Percentiles rank a stretch among this genome's conserved stretches.
These are phyloP conservation scores for Triplophysa tibetana DNA, from an alignment of 2,113 vertebrate genomes.

Conservation along the genomic window DNA sequence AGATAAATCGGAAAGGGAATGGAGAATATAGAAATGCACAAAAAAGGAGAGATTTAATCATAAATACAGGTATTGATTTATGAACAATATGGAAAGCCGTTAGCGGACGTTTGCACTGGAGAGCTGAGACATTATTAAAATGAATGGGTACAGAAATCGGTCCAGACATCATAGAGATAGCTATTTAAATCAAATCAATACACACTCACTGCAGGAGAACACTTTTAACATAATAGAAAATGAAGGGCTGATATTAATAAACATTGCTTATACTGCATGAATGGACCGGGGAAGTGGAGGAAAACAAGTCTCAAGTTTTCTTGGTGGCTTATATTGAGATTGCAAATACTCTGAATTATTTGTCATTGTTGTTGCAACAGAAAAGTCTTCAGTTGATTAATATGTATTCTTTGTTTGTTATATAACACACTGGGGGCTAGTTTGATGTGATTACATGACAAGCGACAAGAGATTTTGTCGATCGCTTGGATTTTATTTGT, in stretches of 20 bases:
- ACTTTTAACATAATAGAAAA: slow-evolving; percentile 30
- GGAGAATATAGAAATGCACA: neutral
- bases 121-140: slow-evolving; percentile 39
- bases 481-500: neutral
- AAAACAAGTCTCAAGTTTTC: neutral
- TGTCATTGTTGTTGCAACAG: neutral
- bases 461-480: neutral
- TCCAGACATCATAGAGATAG: slow-evolving; percentile 49
- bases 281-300: neutral
- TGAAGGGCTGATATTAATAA: slow-evolving; percentile 43
- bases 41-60: slow-evolving; percentile 25
- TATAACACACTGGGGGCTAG: neutral
- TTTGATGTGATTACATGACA: neutral
- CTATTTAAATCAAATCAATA: slow-evolving; percentile 52
- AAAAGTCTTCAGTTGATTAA: neutral
- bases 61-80: slow-evolving; percentile 35
- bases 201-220: slow-evolving; percentile 26
- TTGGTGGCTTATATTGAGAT: neutral
- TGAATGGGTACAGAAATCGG: slow-evolving; percentile 47
- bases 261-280: slow-evolving; percentile 11
- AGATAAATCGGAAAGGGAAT: neutral
- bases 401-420: neutral
- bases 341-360: neutral
- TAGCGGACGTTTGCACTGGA: slow-evolving; percentile 17
- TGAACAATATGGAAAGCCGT: slow-evolving; percentile 28